Conservation (phyloP, 2,888 invertebrate genomes). For the Macrophya alboannulata region DNA sequence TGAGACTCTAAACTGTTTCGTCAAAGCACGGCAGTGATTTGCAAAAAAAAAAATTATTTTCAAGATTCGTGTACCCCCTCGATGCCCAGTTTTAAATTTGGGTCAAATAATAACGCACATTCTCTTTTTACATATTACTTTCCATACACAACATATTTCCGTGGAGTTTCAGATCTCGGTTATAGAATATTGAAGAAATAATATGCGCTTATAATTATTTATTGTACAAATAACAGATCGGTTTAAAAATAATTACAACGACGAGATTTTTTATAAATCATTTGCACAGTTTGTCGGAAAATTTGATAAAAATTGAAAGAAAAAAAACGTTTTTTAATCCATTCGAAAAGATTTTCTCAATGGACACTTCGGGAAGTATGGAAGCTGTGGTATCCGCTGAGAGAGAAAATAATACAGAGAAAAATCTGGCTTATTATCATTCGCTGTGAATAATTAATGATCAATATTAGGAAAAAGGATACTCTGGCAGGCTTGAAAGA, state of each 20-base stretch:
- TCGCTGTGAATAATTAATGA: not conserved
- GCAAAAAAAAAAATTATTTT: too few species aligned
- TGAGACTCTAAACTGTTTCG: too few species aligned
- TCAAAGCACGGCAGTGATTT: too few species aligned
- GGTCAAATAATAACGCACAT: not conserved
- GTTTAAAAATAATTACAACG: not conserved
- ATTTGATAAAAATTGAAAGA: too few species aligned
- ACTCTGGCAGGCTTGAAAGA: not conserved
- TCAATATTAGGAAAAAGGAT: not conserved
- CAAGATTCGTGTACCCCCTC: too few species aligned
- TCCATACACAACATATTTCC: not conserved
- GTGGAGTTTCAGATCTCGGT: not conserved
- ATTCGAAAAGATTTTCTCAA: not conserved
- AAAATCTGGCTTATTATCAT: not conserved
- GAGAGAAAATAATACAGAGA: not conserved
- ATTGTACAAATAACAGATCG: not conserved
- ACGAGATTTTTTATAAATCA: too few species aligned
- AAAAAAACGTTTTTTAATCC: not conserved
- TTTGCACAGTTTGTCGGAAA: too few species aligned
- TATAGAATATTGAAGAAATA: not conserved
- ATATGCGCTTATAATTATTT: slow-evolving; percentile 11
- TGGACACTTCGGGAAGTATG: not conserved
- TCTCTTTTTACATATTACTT: not conserved
- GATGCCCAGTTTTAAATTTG: not conserved
- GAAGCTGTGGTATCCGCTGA: not conserved